Conservation (phyloP, 1,140 invertebrate genomes). For the Meteorus sp. region DNA sequence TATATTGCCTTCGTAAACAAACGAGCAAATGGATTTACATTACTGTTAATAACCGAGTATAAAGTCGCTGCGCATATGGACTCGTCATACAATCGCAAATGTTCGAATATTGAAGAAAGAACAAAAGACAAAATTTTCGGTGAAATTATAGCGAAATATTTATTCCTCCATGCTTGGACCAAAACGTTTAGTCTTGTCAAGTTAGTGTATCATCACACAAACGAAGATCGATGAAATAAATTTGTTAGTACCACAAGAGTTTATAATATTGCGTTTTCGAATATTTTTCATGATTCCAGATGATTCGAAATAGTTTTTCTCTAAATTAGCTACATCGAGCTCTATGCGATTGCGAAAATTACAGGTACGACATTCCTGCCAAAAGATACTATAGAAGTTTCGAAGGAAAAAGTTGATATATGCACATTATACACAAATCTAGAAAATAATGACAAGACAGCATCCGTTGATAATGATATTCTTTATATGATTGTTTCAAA, state of each 20-base stretch:
- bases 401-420: conserved; percentile 44
- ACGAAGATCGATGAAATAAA: background rate
- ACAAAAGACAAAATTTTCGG: conserved; percentile 29
- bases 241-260: background rate
- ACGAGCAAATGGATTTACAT: conserved; percentile 25
- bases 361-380: conserved; percentile 45
- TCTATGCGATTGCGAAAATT: conserved; percentile 28
- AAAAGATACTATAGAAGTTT: conserved; percentile 47
- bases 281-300: background rate
- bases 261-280: conserved; percentile 10
- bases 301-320: background rate
- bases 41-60: conserved; percentile 32
- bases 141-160: conserved; percentile 33
- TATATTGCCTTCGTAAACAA: conserved; percentile 34
- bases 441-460: conserved; percentile 10
- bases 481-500: background rate
- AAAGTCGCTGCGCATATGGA: conserved; percentile 24
- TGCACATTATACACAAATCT: conserved; percentile 28
- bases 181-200: conserved; percentile 14
- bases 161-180: conserved; percentile 21
- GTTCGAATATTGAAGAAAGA: conserved; percentile 26
- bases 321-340: conserved; percentile 6
- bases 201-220: conserved; percentile 15
- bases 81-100: conserved; percentile 7
- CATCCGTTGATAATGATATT: conserved; percentile 12